Evolutionary conservation across 2,888 invertebrate species (phyloP).

Genomic region (Nephrocerus scutellatus): DNA sequence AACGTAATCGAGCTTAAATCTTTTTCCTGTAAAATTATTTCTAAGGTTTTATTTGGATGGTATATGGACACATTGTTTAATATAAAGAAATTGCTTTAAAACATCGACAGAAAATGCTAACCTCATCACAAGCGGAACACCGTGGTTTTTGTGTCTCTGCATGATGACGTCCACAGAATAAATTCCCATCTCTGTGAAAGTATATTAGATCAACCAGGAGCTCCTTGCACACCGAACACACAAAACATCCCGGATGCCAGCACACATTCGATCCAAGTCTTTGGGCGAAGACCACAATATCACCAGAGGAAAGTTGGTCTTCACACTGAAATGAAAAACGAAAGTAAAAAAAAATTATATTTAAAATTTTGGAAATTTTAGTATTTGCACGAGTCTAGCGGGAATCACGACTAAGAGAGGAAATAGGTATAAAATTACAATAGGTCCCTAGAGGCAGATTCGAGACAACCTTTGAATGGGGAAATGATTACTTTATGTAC

Average conservation of each 20-base stretch:
- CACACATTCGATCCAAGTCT: constrained; percentile 75
- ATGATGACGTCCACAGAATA: constrained; percentile 95
- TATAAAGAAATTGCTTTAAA: no score
- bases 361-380: background rate
- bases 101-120: constrained; percentile 43
- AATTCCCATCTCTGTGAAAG: constrained; percentile 81
- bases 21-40: no score
- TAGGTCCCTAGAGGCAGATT: no score
- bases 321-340: constrained; percentile 62
- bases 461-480: no score
- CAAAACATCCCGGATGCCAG: constrained; percentile 96
- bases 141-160: constrained; percentile 94
- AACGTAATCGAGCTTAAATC: no score
- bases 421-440: background rate
- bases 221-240: constrained; percentile 85
- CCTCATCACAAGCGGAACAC: constrained; percentile 97
- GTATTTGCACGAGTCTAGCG: background rate
- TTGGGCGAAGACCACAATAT: constrained; percentile 86
- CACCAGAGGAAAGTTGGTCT: constrained; percentile 74
- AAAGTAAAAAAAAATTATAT: constrained; percentile 7
- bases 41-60: no score
- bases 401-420: background rate
- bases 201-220: constrained; percentile 95
- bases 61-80: no score
- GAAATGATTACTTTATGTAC: no score